Evolutionary conservation across 1,140 invertebrate species (phyloP).

Genomic region (Varroa destructor): DNA sequence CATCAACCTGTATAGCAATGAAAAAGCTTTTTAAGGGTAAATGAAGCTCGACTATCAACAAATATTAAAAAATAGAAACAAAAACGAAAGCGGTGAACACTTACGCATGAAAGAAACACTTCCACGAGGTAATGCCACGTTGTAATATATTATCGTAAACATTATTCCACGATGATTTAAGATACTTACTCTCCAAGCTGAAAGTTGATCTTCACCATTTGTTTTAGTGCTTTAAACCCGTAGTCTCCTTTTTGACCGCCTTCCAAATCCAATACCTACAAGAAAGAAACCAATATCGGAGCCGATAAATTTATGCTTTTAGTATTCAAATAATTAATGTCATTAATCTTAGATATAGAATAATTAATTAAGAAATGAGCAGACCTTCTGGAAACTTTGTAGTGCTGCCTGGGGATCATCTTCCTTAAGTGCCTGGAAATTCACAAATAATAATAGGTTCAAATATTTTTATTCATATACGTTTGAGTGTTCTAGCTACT

Average conservation of each 20-base stretch:
- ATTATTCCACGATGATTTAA: background rate
- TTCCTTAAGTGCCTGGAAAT: slow-evolving; percentile 64
- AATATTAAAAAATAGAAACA: too few relatives aligned
- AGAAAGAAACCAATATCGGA: slow-evolving; percentile 23
- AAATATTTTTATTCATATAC: too few relatives aligned
- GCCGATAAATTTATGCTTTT: slow-evolving; percentile 4
- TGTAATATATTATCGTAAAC: too few relatives aligned
- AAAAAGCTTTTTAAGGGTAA: too few relatives aligned
- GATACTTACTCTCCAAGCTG: slow-evolving; percentile 57
- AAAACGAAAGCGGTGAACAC: too few relatives aligned
- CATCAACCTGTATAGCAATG: background rate
- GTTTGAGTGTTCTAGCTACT: too few relatives aligned
- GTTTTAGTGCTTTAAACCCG: slow-evolving; percentile 99
- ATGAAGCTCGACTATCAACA: too few relatives aligned
- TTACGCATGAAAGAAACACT: too few relatives aligned
- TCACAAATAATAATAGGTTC: too few relatives aligned
- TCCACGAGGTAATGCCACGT: too few relatives aligned
- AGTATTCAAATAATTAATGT: background rate
- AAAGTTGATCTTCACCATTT: slow-evolving; percentile 99
- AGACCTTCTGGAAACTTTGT: slow-evolving; percentile 77
- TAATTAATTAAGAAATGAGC: slow-evolving; percentile 13
- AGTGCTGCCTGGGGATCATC: slow-evolving; percentile 84
- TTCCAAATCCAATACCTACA: slow-evolving; percentile 74
- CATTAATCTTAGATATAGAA: background rate
- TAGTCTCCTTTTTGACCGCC: slow-evolving; percentile 97